A percentile compares a stretch with the other conserved stretches of the same genome.
These are phyloP conservation scores for Drosophila borborema DNA, from an alignment of 2,888 invertebrate genomes.

Conservation along the genomic window DNA sequence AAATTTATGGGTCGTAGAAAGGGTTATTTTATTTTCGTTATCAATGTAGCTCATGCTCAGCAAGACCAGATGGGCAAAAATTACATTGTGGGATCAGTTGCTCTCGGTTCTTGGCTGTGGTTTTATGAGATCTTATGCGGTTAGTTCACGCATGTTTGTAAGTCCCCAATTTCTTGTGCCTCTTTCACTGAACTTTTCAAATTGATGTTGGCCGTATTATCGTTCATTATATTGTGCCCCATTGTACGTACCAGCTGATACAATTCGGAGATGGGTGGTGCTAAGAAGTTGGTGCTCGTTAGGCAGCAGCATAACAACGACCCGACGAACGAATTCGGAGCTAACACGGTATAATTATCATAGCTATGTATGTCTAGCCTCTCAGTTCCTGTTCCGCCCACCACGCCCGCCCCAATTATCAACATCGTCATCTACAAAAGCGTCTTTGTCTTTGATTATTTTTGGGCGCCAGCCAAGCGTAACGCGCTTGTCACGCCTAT, in stretches of 20 bases:
- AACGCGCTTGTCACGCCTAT: slow-evolving; percentile 82
- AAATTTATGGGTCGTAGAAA: not conserved
- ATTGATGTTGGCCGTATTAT: slow-evolving; percentile 52
- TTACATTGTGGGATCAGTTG: not conserved
- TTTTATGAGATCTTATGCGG: slow-evolving; percentile 18
- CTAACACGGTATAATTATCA: slow-evolving; percentile 72
- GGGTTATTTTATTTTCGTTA: not conserved
- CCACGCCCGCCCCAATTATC: slow-evolving; percentile 48
- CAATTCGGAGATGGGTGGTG: slow-evolving; percentile 59
- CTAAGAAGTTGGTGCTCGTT: slow-evolving; percentile 57
- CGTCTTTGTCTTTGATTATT: slow-evolving; percentile 80
- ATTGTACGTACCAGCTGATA: slow-evolving; percentile 50
- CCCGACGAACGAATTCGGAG: slow-evolving; percentile 53
- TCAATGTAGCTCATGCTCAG: too few species aligned
- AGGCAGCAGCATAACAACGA: slow-evolving; percentile 48
- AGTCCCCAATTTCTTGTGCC: slow-evolving; percentile 20
- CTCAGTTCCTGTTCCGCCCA: slow-evolving; percentile 52
- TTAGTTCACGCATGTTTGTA: slow-evolving; percentile 41
- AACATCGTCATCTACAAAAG: slow-evolving; percentile 67
- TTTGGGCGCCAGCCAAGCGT: slow-evolving; percentile 76
- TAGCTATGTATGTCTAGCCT: slow-evolving; percentile 43
- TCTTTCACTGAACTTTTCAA: slow-evolving; percentile 39
- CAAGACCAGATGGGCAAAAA: not conserved
- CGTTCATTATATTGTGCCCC: slow-evolving; percentile 66
- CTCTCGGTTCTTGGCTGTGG: not conserved